Percentiles rank a stretch among this genome's conserved stretches.
Evolutionary conservation across 2,113 vertebrate species (phyloP).

Genomic region (Craseonycteris thonglongyai): DNA sequence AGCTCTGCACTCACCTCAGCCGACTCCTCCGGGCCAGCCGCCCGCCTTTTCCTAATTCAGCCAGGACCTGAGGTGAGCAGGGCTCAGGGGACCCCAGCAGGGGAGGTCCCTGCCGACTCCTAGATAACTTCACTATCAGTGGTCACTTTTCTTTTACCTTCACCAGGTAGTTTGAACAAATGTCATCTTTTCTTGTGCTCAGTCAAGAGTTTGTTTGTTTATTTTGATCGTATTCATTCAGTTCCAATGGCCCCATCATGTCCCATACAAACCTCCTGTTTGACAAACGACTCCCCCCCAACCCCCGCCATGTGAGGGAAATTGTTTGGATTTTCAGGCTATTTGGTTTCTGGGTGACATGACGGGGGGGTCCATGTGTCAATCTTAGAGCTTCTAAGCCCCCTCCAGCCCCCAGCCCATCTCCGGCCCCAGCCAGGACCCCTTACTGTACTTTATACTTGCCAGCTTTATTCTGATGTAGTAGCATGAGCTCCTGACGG

Average conservation of each 20-base stretch:
- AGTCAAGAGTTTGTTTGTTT: conserved; percentile 68
- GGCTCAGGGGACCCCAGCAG: background rate
- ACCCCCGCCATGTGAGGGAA: background rate
- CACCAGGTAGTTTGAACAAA: conserved; percentile 73
- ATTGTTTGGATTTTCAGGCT: background rate
- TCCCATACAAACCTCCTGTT: conserved; percentile 40
- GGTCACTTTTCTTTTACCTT: conserved; percentile 77
- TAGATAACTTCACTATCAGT: conserved; percentile 83
- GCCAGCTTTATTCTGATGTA: conserved; percentile 79
- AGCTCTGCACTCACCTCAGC: conserved; percentile 39
- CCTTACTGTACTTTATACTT: conserved; percentile 85
- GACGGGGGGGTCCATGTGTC: background rate
- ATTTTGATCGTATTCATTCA: conserved; percentile 71
- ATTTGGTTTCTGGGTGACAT: conserved; percentile 25
- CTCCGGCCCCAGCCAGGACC: conserved; percentile 72
- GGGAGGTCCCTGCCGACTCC: conserved; percentile 68
- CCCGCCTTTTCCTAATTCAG: background rate
- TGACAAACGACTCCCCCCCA: background rate
- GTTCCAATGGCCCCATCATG: conserved; percentile 54
- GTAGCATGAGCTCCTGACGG: conserved; percentile 81
- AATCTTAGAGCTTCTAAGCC: conserved; percentile 16
- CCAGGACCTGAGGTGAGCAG: conserved; percentile 29
- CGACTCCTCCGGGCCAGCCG: conserved; percentile 6
- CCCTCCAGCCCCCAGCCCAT: conserved; percentile 30
- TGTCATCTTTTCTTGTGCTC: conserved; percentile 74